A percentile compares a stretch with the other conserved stretches of the same genome.
Conservation (phyloP, 1,140 invertebrate species). For the Procambarus virginalis region DNA sequence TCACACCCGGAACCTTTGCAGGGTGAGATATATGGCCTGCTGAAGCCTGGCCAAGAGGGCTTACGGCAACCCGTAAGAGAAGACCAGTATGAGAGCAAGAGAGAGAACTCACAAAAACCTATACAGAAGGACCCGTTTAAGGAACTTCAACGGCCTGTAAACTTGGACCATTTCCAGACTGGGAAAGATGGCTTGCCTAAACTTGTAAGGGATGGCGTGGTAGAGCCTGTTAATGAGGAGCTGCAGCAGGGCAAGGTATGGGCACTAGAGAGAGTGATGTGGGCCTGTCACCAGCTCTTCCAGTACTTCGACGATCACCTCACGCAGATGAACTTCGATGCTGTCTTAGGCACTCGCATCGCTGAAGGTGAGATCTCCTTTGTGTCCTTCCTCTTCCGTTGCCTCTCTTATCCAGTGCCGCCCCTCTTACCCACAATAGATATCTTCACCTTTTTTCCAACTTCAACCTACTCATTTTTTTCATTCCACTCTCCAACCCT, state of each 20-base stretch:
- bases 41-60: not conserved
- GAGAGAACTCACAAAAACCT: not conserved
- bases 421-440: too few relatives aligned
- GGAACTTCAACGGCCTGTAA: not conserved
- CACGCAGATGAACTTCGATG: constrained; percentile 31
- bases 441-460: too few relatives aligned
- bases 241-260: not conserved
- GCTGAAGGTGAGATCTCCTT: constrained; percentile 14
- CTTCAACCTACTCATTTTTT: too few relatives aligned
- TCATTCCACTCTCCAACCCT: too few relatives aligned
- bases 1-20: not conserved
- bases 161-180: not conserved
- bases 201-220: not conserved
- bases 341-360: constrained; percentile 12
- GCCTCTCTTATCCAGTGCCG: too few relatives aligned
- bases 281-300: not conserved
- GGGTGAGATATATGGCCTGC: not conserved
- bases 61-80: not conserved
- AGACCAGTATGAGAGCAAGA: not conserved
- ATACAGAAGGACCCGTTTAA: not conserved
- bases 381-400: too few relatives aligned
- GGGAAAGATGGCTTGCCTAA: not conserved
- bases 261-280: not conserved
- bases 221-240: not conserved
- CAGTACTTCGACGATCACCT: not conserved